Evolutionary conservation across 2,113 vertebrate species (phyloP).

Genomic region (Mobula birostris): DNA sequence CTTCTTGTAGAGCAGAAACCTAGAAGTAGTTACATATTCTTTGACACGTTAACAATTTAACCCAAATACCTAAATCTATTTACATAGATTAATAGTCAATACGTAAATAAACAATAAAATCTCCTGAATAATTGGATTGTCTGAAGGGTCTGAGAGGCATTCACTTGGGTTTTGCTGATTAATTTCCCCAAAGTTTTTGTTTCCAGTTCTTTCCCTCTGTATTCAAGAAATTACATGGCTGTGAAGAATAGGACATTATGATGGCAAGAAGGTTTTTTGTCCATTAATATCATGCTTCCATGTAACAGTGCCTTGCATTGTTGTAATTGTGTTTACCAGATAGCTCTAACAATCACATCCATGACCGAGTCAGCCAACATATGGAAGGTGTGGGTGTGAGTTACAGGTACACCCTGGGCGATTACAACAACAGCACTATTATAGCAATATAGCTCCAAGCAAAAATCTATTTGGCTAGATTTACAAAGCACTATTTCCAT

Average conservation of each 20-base stretch:
- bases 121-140: background rate
- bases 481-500: background rate
- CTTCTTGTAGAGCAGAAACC: slow-evolving; percentile 89
- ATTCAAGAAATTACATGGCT: too few species aligned
- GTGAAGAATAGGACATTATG: background rate
- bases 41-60: background rate
- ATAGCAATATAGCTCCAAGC: background rate
- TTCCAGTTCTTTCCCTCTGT: background rate
- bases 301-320: background rate
- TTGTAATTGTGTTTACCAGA: background rate
- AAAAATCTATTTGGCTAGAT: background rate
- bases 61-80: background rate
- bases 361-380: background rate
- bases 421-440: background rate
- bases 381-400: background rate
- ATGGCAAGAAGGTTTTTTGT: background rate
- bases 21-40: slow-evolving; percentile 46
- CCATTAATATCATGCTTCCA: background rate
- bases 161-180: too few species aligned
- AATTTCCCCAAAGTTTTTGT: background rate
- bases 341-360: background rate
- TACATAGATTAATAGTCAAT: background rate
- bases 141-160: too few species aligned
- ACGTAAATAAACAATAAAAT: background rate
- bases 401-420: background rate